These are phyloP conservation scores for Typhlomys cinereus DNA, from an alignment of 2,113 vertebrate species.

Conservation along the genomic window DNA sequence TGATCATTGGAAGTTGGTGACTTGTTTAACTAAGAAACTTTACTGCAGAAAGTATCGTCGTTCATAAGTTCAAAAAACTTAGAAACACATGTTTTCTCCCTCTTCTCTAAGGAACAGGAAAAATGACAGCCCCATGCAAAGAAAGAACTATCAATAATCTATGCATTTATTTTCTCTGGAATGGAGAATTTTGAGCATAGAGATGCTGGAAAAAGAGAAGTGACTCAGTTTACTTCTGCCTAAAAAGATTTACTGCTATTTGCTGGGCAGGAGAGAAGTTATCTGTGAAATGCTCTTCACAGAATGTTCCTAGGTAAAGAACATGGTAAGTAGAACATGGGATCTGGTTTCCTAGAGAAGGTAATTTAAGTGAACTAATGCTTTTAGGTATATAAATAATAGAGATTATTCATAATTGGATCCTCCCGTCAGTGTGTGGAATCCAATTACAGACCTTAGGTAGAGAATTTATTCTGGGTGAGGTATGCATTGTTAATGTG, in stretches of 20 bases:
- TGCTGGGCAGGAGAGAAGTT: conserved; percentile 20
- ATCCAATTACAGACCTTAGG: background rate
- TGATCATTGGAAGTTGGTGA: conserved; percentile 19
- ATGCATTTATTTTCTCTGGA: conserved; percentile 9
- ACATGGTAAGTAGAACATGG: background rate
- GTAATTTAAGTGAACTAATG: background rate
- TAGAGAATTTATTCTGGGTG: conserved; percentile 37
- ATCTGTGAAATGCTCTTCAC: conserved; percentile 42
- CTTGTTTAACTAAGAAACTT: conserved; percentile 12
- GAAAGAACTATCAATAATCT: conserved; percentile 9
- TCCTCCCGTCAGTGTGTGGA: background rate
- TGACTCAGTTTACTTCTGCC: background rate
- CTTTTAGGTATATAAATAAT: conserved; percentile 20
- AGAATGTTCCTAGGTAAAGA: conserved; percentile 25
- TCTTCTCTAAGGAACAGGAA: conserved; percentile 21
- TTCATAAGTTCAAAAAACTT: conserved; percentile 28
- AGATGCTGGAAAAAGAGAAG: background rate
- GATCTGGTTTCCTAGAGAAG: conserved; percentile 21
- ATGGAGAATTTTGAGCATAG: background rate
- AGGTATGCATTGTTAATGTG: background rate
- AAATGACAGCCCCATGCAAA: conserved; percentile 1
- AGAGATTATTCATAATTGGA: background rate
- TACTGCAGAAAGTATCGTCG: background rate
- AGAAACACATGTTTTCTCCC: background rate
- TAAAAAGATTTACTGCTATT: conserved; percentile 14